These are phyloP conservation scores for Pogona vitticeps DNA, from an alignment of 2,113 vertebrate genomes.

Conservation along the genomic window DNA sequence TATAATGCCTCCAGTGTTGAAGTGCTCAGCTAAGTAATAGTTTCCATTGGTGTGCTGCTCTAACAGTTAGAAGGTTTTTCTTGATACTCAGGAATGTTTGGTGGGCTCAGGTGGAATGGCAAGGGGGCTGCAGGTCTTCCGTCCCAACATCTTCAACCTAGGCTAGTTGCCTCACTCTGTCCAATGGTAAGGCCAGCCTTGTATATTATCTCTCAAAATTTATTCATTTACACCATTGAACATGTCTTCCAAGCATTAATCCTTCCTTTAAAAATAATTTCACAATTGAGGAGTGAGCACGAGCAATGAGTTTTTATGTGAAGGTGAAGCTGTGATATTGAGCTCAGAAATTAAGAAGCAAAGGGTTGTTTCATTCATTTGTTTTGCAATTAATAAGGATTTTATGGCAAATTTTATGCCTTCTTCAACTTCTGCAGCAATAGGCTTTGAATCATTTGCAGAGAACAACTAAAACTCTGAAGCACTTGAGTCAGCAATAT, in stretches of 20 bases:
- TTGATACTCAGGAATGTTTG: too few relatives aligned
- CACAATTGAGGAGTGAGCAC: neutral
- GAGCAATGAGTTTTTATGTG: neutral
- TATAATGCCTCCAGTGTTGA: too few relatives aligned
- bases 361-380: conserved; percentile 6
- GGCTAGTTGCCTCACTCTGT: too few relatives aligned
- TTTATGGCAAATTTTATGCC: conserved; percentile 5
- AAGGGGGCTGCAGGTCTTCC: too few relatives aligned
- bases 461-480: conserved; percentile 24
- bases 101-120: too few relatives aligned
- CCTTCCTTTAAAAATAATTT: neutral
- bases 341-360: conserved; percentile 5
- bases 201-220: neutral
- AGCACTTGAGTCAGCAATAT: conserved; percentile 30
- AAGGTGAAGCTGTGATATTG: neutral
- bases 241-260: neutral
- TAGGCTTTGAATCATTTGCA: conserved; percentile 32
- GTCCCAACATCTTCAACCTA: too few relatives aligned
- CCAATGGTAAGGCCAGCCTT: too few relatives aligned
- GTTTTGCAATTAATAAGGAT: conserved; percentile 15
- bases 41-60: too few relatives aligned
- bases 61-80: too few relatives aligned
- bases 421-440: conserved; percentile 15
- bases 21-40: too few relatives aligned
- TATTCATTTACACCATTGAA: neutral